These are phyloP conservation scores for Elegia similella DNA, from an alignment of 2,888 invertebrate genomes.

Conservation along the genomic window DNA sequence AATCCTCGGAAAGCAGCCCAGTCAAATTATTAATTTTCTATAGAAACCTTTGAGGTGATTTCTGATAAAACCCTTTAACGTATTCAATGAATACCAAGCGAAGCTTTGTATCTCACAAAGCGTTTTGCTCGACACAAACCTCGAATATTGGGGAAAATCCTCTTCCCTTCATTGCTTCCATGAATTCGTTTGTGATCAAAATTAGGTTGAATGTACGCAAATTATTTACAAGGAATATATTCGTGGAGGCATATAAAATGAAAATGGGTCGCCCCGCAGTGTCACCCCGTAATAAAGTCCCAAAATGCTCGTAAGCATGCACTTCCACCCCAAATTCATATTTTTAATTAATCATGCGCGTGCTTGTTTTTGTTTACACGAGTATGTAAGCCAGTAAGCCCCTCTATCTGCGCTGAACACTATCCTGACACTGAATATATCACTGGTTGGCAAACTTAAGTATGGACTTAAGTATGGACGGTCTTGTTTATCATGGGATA, in stretches of 20 bases:
- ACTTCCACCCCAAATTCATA: conserved; percentile 2
- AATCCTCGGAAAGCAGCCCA: neutral
- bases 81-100: conserved; percentile 4
- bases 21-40: conserved; percentile 12
- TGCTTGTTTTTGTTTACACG: conserved; percentile 8
- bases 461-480: no score
- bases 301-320: neutral
- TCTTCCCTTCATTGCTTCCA: neutral
- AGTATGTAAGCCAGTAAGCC: neutral
- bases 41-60: neutral
- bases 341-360: conserved; percentile 5
- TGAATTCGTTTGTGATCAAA: neutral
- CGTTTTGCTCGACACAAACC: neutral
- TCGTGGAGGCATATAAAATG: neutral
- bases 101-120: neutral
- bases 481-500: no score
- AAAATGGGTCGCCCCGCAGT: neutral
- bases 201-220: neutral
- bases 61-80: neutral
- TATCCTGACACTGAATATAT: no score
- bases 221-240: neutral
- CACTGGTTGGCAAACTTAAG: no score
- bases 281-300: neutral
- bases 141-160: neutral
- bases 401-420: neutral